Conservation (phyloP, 2,888 invertebrate genomes). For the Dione juno region DNA sequence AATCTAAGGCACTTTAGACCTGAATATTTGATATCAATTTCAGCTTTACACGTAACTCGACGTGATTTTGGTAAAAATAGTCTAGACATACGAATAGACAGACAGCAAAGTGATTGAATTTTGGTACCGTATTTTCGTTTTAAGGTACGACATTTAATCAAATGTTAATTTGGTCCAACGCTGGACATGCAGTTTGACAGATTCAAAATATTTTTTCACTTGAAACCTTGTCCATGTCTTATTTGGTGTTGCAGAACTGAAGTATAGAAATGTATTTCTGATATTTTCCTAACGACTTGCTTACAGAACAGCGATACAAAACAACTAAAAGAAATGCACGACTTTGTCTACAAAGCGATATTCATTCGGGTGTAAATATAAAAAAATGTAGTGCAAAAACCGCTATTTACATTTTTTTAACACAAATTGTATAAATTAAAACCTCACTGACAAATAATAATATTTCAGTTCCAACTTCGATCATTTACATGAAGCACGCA, state of each 20-base stretch:
- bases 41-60: too few relatives aligned
- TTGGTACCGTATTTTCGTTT: too few relatives aligned
- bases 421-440: conserved; percentile 32
- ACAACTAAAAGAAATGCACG: neutral
- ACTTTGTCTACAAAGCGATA: conserved; percentile 23
- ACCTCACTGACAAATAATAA: conserved; percentile 22
- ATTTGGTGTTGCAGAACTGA: neutral
- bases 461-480: conserved; percentile 29
- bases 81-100: too few relatives aligned
- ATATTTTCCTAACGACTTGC: conserved; percentile 7
- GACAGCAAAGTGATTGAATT: too few relatives aligned
- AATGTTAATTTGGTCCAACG: neutral
- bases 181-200: neutral
- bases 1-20: too few relatives aligned
- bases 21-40: too few relatives aligned
- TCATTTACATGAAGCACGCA: conserved; percentile 30
- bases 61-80: too few relatives aligned
- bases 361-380: conserved; percentile 10
- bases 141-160: too few relatives aligned
- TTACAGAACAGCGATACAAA: neutral
- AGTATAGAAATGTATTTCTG: neutral
- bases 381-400: conserved; percentile 14
- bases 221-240: neutral
- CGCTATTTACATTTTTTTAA: conserved; percentile 24
- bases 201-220: neutral